phyloP scores from a whole-genome alignment of 2,113 vertebrate species.

The Chamaea fasciata region DNA sequence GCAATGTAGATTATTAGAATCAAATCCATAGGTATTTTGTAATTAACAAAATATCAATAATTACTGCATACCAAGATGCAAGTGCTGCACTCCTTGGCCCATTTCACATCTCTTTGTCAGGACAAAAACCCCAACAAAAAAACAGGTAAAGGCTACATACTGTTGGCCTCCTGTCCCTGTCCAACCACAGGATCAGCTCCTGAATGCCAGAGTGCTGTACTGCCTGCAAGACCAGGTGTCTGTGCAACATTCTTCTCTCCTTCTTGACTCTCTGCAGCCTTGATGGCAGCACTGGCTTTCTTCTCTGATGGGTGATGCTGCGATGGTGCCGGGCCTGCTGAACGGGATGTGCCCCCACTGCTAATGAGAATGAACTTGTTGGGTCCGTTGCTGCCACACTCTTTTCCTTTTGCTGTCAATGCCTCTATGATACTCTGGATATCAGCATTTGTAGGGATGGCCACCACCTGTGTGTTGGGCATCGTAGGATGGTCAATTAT shows the following conservation, averaged over 20 bases:
- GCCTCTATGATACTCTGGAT: constrained; percentile 87
- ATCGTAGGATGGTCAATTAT: constrained; percentile 87
- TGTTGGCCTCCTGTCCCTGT: not conserved
- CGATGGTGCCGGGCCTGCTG: not conserved
- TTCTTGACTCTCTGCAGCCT: not conserved
- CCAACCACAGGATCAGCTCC: not conserved
- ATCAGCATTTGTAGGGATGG: constrained; percentile 80
- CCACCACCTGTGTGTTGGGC: constrained; percentile 87
- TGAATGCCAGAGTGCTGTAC: not conserved
- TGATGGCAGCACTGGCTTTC: not conserved
- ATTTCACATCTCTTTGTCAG: not conserved
- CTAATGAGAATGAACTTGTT: constrained; percentile 93
- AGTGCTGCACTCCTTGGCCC: not conserved
- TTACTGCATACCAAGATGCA: not conserved
- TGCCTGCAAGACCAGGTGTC: not conserved
- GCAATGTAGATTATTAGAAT: not conserved
- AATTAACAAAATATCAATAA: not conserved
- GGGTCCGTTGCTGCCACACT: constrained; percentile 82
- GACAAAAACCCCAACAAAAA: too few species aligned
- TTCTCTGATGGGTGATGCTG: constrained; percentile 2
- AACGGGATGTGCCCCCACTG: constrained; percentile 44
- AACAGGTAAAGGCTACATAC: constrained; percentile 11
- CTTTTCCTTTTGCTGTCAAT: constrained; percentile 86
- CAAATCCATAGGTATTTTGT: not conserved
- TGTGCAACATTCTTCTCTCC: constrained; percentile 7